Evolutionary conservation across 2,888 invertebrate species (phyloP).

Genomic region (Chirona hameri): DNA sequence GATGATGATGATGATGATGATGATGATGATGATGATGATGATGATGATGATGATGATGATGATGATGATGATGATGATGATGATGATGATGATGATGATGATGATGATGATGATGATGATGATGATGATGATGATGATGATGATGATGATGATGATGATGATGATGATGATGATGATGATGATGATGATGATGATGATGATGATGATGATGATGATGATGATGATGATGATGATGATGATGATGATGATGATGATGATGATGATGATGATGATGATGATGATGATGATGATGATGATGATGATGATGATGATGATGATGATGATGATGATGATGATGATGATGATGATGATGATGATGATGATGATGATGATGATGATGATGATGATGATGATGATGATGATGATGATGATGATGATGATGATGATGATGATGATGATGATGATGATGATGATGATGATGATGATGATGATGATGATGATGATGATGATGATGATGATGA

Average conservation of each 20-base stretch:
- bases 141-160: slow-evolving; percentile 22
- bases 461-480: neutral
- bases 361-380: neutral
- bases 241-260: slow-evolving; percentile 22
- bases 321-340: neutral
- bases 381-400: neutral
- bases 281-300: slow-evolving; percentile 22
- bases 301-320: slow-evolving; percentile 22
- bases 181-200: slow-evolving; percentile 22
- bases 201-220: slow-evolving; percentile 22
- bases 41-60: slow-evolving; percentile 22
- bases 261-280: slow-evolving; percentile 22
- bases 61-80: slow-evolving; percentile 22
- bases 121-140: slow-evolving; percentile 22
- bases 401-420: neutral
- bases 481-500: slow-evolving; percentile 11
- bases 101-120: slow-evolving; percentile 22
- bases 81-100: slow-evolving; percentile 22
- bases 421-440: neutral
- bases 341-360: neutral
- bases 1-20: slow-evolving; percentile 22
- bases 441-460: neutral
- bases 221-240: slow-evolving; percentile 22
- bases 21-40: slow-evolving; percentile 22
- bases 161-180: slow-evolving; percentile 22